Evolutionary conservation across 2,888 invertebrate species (phyloP).

Genomic region (Calameuta pallipes): DNA sequence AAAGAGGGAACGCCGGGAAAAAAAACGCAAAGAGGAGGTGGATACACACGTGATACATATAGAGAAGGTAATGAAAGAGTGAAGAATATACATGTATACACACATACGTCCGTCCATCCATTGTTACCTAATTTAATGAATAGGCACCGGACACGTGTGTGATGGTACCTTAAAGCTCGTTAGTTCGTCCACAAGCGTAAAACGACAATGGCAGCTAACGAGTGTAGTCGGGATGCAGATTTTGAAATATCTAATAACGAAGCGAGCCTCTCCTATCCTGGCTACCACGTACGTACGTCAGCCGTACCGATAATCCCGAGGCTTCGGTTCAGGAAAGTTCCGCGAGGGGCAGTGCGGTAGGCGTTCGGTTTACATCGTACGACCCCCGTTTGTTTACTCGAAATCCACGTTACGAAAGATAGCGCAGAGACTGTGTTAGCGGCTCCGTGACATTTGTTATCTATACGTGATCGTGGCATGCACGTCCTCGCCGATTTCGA

Average conservation of each 20-base stretch:
- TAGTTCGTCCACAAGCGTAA: slow-evolving; percentile 43
- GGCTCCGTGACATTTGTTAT: neutral
- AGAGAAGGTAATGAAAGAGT: neutral
- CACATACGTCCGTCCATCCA: slow-evolving; percentile 35
- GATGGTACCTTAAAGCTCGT: slow-evolving; percentile 43
- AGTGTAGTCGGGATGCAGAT: slow-evolving; percentile 23
- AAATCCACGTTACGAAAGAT: neutral
- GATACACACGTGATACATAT: neutral
- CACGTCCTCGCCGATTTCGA: neutral
- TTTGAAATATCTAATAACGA: neutral
- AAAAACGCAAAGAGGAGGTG: slow-evolving; percentile 12
- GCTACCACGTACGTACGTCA: neutral
- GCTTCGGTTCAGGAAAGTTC: neutral
- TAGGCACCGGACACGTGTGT: slow-evolving; percentile 40
- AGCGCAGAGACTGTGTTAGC: neutral
- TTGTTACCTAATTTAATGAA: slow-evolving; percentile 58
- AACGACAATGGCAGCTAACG: slow-evolving; percentile 40
- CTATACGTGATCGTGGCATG: neutral
- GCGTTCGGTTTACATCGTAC: too few relatives aligned
- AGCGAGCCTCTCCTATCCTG: neutral
- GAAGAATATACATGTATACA: slow-evolving; percentile 12
- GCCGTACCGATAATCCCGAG: neutral
- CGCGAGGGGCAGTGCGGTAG: too few relatives aligned
- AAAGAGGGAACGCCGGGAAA: neutral
- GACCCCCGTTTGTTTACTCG: neutral